Percentiles rank a stretch among this genome's conserved stretches.
Evolutionary conservation across 2,113 vertebrate genomes (phyloP).

Genomic region (Phylloscopus trochiloides): DNA sequence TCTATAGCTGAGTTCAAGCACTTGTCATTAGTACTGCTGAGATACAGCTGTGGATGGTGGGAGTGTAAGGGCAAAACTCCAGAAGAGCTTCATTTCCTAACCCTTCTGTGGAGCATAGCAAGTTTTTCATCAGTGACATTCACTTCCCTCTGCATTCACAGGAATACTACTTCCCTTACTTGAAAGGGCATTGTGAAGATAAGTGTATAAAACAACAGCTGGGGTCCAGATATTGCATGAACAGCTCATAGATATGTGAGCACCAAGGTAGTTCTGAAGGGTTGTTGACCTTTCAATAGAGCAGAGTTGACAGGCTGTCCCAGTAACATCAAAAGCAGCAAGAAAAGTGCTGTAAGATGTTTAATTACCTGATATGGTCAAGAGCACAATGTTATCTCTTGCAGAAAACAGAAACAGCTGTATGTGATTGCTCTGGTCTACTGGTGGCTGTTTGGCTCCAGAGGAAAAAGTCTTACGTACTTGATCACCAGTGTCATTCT

Average conservation of each 20-base stretch:
- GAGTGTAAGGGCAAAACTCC: not conserved
- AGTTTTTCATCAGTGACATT: not conserved
- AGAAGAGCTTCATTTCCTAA: not conserved
- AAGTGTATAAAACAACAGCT: not conserved
- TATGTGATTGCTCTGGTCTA: not conserved
- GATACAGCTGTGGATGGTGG: not conserved
- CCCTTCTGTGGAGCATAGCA: not conserved
- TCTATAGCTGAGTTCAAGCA: not conserved
- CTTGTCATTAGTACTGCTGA: not conserved
- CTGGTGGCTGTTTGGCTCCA: not conserved
- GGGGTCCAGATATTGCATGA: not conserved
- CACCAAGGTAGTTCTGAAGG: not conserved
- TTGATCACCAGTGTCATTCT: not conserved
- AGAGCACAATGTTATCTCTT: not conserved
- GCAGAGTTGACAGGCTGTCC: not conserved
- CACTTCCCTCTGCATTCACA: not conserved
- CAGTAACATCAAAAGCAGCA: not conserved
- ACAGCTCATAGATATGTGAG: not conserved
- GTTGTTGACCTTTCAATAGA: not conserved
- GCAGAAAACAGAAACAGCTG: not conserved
- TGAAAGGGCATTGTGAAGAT: not conserved
- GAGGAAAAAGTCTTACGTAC: not conserved
- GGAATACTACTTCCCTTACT: not conserved
- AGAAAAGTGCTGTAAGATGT: not conserved
- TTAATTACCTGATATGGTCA: not conserved